Base-by-base conservation (phyloP, 2,797 vertebrate species). In the Eleutherodactylus coqui region DNA sequence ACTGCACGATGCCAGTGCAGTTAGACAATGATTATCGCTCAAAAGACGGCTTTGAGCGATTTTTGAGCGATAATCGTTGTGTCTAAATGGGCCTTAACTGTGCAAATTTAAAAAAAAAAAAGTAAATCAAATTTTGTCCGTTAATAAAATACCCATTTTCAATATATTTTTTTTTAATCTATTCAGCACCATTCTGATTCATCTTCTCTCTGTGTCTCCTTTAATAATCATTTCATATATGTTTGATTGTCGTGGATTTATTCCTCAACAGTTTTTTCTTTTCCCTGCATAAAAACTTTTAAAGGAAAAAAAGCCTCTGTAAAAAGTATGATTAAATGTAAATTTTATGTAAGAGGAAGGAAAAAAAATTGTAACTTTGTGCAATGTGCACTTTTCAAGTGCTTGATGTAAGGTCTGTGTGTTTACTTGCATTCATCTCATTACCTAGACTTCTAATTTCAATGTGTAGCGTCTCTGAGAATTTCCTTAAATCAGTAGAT, bases 401-500 rank as follows among this genome's bases (percentile, higher is more conserved):
- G 27, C 45, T 80, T 85, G 51, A 85, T 73, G 19, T 80, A 85
- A 75, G 67, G 45, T 60, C 38, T 58, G 64, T 58, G 34, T n/a
- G 51, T 43, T 79, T 60, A 29, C 29, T 79, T 60, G 76, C 29
- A 41, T 85, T n/a, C 36, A 73, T 72, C 64, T 85, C 38, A 80
- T 80, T 85, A 85, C 51, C 76, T 60, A 72, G 76, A 79, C n/a
- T 51, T 24, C 41, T 45, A 41, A 79, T 79, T 85, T 55, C n/a
- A 79, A 29, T 85, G 84, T 85, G 60, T 60, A 80, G 41, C 32
- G 62, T 43, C 3, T 79, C 24, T 70, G 24, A 67, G 73, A 76
- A 41, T 55, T 79, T 58, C 76, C 58, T 27, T 51, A 80, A 80
- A 80, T 49, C 21, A 38, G 67, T 75, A 75, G 84, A 85, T 80